Conservation (phyloP, 2,888 invertebrate genomes). For the Aleiodes leptofemur region DNA sequence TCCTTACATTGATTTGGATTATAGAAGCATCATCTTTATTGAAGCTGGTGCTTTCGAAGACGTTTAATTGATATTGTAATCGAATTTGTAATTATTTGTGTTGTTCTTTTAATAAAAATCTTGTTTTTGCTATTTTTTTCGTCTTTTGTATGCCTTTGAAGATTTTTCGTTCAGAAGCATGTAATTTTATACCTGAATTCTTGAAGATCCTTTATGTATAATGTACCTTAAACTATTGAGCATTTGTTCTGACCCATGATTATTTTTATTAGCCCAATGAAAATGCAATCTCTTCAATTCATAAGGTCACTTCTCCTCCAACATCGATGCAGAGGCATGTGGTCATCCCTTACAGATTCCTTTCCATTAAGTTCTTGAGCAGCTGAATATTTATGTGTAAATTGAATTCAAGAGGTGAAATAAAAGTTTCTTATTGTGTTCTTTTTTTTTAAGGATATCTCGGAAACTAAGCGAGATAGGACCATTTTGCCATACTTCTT, state of each 20-base stretch:
- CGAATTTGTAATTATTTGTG: too few species aligned
- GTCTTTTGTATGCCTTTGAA: too few species aligned
- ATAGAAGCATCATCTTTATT: too few species aligned
- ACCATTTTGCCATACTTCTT: neutral
- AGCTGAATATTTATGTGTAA: constrained; percentile 53
- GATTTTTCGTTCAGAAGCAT: too few species aligned
- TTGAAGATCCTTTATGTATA: neutral
- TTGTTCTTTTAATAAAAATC: too few species aligned
- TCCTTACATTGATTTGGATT: too few species aligned
- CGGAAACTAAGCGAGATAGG: too few species aligned
- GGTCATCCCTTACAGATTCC: constrained; percentile 73
- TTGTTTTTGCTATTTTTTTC: too few species aligned
- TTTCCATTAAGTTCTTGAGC: constrained; percentile 55
- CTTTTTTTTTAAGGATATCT: neutral
- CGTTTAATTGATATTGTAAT: too few species aligned
- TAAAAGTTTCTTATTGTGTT: too few species aligned
- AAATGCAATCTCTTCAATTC: constrained; percentile 86
- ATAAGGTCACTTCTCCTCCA: constrained; percentile 79
- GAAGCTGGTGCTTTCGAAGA: too few species aligned
- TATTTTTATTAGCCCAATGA: constrained; percentile 85
- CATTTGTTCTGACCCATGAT: constrained; percentile 86
- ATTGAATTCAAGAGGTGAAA: too few species aligned
- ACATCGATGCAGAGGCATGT: constrained; percentile 83
- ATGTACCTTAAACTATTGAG: constrained; percentile 84
- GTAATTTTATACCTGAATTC: neutral